Evolutionary conservation across 2,797 vertebrate genomes (phyloP).

Genomic region (Enteromius trimaculatus): DNA sequence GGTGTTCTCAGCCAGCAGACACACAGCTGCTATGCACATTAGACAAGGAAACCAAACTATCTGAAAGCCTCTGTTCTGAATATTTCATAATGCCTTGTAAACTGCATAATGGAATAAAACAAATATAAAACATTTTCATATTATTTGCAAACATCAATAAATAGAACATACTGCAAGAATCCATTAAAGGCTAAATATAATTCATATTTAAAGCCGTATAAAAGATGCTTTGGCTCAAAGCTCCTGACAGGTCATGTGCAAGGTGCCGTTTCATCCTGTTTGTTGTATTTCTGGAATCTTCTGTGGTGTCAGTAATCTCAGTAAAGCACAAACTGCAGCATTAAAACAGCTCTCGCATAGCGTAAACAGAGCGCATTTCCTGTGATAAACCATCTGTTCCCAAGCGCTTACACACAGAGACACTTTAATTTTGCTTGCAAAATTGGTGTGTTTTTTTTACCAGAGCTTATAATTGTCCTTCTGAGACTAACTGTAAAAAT

Average conservation of each 20-base stretch:
- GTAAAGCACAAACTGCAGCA: slow-evolving; percentile 49
- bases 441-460: slow-evolving; percentile 49
- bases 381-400: slow-evolving; percentile 52
- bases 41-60: slow-evolving; percentile 21
- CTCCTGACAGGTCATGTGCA: not conserved
- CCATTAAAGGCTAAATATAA: not conserved
- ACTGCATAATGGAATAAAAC: slow-evolving; percentile 5
- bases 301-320: slow-evolving; percentile 36
- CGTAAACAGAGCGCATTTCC: slow-evolving; percentile 46
- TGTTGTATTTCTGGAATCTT: slow-evolving; percentile 24
- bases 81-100: not conserved
- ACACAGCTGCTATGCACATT: slow-evolving; percentile 73
- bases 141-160: slow-evolving; percentile 6
- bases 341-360: slow-evolving; percentile 55
- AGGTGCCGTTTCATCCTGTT: slow-evolving; percentile 15
- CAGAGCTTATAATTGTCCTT: slow-evolving; percentile 56
- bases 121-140: not conserved
- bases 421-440: slow-evolving; percentile 41
- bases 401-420: slow-evolving; percentile 23
- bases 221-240: not conserved
- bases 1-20: slow-evolving; percentile 72
- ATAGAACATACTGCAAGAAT: not conserved
- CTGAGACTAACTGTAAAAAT: slow-evolving; percentile 54
- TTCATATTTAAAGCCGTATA: not conserved
- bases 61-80: not conserved